phyloP scores from a whole-genome alignment of 2,113 vertebrate species.

The Balaeniceps rex region DNA sequence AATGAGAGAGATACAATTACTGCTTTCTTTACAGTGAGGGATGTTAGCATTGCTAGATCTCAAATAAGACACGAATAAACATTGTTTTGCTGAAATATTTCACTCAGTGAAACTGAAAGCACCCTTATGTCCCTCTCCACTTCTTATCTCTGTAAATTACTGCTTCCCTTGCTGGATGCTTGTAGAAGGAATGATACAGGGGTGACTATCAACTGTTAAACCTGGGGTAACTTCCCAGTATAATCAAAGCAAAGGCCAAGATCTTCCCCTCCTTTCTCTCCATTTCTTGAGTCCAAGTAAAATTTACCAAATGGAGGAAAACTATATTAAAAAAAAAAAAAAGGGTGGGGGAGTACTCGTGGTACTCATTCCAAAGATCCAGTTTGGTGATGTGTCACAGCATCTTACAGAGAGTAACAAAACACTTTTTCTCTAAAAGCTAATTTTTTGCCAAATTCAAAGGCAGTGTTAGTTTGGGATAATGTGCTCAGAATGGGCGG shows the following conservation, averaged over 20 bases:
- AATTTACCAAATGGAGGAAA: not conserved
- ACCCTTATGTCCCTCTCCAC: not conserved
- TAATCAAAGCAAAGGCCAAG: not conserved
- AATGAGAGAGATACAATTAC: not conserved
- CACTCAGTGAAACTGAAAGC: not conserved
- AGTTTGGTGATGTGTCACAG: not conserved
- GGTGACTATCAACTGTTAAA: not conserved
- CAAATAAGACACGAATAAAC: not conserved
- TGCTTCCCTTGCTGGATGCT: not conserved
- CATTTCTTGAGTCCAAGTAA: not conserved
- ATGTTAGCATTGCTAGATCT: not conserved
- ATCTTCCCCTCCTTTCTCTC: not conserved
- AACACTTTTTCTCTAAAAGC: not conserved
- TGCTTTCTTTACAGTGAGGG: not conserved
- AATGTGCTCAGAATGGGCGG: not conserved
- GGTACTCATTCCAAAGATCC: not conserved
- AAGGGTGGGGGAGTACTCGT: accelerated
- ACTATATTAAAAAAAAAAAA: not conserved
- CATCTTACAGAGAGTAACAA: not conserved
- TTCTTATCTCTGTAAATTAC: not conserved
- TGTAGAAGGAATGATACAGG: not conserved
- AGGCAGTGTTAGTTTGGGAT: not conserved
- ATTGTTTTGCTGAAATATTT: not conserved
- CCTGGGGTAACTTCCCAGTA: not conserved
- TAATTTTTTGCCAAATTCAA: not conserved